Evolutionary conservation across 2,113 vertebrate species (phyloP).

Genomic region (Steatornis caripensis): DNA sequence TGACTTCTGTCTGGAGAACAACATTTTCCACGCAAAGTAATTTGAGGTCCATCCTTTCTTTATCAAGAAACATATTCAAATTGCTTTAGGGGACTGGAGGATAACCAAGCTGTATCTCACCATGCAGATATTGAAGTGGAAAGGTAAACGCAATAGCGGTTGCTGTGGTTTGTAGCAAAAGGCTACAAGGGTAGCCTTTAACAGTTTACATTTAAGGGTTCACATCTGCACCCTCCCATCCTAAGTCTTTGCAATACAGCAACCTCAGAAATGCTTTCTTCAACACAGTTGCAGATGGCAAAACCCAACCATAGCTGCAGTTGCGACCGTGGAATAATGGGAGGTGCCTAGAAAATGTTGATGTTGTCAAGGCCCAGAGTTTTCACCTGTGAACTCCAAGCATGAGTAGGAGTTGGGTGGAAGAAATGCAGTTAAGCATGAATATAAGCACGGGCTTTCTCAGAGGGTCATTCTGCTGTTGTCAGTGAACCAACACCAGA

Average conservation of each 20-base stretch:
- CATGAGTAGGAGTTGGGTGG: not conserved
- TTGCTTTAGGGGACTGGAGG: not conserved
- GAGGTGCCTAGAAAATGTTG: not conserved
- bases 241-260: not conserved
- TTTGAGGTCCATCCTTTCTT: not conserved
- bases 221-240: not conserved
- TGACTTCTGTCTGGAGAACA: not conserved
- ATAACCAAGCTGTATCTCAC: not conserved
- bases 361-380: not conserved
- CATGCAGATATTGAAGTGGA: not conserved
- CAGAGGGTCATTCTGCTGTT: not conserved
- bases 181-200: no score
- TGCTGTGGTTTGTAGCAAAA: not conserved
- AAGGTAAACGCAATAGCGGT: not conserved
- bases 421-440: not conserved
- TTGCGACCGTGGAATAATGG: not conserved
- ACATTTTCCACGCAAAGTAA: not conserved
- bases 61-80: not conserved
- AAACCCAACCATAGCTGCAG: not conserved
- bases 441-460: not conserved
- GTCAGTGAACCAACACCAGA: not conserved
- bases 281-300: not conserved
- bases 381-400: not conserved
- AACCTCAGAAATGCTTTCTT: not conserved
- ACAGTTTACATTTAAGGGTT: rapidly evolving